These are phyloP conservation scores for Drosophila anceps DNA, from an alignment of 2,888 invertebrate species.

Conservation along the genomic window DNA sequence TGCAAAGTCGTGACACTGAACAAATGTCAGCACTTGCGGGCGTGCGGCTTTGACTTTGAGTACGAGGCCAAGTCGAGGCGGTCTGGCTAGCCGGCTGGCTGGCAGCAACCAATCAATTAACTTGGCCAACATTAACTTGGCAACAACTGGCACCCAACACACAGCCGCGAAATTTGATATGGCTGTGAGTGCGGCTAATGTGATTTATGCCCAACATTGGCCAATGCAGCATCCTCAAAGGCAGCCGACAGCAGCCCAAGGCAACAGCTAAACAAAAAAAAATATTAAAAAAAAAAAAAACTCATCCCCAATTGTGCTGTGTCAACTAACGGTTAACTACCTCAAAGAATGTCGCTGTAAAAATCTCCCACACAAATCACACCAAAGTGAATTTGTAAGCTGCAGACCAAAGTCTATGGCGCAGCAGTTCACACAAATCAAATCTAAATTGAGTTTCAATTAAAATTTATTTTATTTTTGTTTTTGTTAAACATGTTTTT, in stretches of 20 bases:
- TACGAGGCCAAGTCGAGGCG: conserved; percentile 47
- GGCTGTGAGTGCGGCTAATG: conserved; percentile 70
- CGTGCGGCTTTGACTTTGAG: conserved; percentile 76
- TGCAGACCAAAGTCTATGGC: background rate
- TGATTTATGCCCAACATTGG: conserved; percentile 59
- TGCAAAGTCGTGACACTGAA: conserved; percentile 77
- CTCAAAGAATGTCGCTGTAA: background rate
- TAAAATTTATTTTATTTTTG: background rate
- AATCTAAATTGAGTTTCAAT: background rate
- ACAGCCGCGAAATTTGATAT: conserved; percentile 73
- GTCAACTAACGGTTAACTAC: conserved; percentile 31
- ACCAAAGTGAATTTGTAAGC: background rate
- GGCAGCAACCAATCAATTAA: conserved; percentile 72
- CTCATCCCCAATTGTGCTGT: conserved; percentile 52
- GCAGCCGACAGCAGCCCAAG: conserved; percentile 47
- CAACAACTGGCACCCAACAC: conserved; percentile 46
- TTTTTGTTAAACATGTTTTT: conserved; percentile 14
- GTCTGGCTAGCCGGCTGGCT: conserved; percentile 1
- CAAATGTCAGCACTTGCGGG: conserved; percentile 81
- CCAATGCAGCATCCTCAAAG: conserved; percentile 47
- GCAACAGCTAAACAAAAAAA: conserved; percentile 16
- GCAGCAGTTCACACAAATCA: background rate
- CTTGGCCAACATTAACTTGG: conserved; percentile 57
- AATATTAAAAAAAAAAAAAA: no score
- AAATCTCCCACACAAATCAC: conserved; percentile 1